These are phyloP conservation scores for Rhabdornis inornatus DNA, from an alignment of 2,113 vertebrate species.

Conservation along the genomic window DNA sequence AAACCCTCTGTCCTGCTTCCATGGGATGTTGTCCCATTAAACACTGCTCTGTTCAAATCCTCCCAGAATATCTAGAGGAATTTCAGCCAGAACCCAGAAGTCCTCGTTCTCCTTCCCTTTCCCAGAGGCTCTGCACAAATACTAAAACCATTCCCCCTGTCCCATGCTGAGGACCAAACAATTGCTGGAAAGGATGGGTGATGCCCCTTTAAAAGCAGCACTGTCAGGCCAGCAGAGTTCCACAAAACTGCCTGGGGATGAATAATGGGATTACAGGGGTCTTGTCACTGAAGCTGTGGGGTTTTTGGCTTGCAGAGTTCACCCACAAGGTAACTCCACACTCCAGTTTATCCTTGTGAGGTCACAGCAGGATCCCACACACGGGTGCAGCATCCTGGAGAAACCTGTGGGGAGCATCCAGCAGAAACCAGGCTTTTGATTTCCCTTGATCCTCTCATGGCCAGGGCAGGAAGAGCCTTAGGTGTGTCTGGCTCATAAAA, in stretches of 20 bases:
- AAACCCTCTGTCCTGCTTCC: neutral
- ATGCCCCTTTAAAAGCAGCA: neutral
- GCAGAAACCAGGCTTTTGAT: neutral
- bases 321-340: neutral
- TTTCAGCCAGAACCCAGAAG: neutral
- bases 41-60: neutral
- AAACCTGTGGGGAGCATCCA: neutral
- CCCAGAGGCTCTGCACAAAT: neutral
- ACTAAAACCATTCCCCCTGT: accelerated
- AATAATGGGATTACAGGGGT: neutral
- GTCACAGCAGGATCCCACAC: neutral
- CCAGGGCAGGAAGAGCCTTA: neutral
- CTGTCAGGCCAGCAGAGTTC: neutral
- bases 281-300: accelerated
- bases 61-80: neutral
- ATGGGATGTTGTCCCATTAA: neutral
- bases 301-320: neutral
- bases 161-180: neutral
- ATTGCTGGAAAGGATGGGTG: neutral
- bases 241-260: neutral
- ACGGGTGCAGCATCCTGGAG: neutral
- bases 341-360: neutral
- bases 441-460: neutral
- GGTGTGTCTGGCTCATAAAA: neutral
- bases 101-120: neutral